A percentile compares a stretch with the other conserved stretches of the same genome.
Conservation (phyloP, 1,140 invertebrate species). For the Coenobita brevimanus region DNA sequence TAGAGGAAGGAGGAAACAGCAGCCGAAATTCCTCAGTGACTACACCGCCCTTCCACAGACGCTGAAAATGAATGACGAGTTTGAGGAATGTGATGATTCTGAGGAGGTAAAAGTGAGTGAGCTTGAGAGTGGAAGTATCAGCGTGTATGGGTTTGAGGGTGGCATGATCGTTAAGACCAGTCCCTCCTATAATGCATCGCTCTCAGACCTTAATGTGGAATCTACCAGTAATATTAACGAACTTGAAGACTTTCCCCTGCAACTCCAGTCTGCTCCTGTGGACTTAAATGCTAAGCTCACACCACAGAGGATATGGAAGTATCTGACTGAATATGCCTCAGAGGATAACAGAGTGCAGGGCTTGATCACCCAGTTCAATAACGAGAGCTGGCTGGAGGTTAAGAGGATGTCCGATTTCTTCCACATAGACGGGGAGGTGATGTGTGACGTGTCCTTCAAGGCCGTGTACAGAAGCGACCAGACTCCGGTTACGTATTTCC, state of each 20-base stretch:
- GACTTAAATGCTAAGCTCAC: conserved; percentile 24
- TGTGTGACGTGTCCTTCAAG: conserved; percentile 39
- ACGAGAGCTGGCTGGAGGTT: conserved; percentile 51
- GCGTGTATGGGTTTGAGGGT: conserved; percentile 34
- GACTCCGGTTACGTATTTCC: conserved; percentile 14
- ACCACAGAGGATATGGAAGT: conserved; percentile 33
- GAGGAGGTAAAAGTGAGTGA: conserved; percentile 4
- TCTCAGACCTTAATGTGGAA: background rate
- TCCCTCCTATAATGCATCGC: background rate
- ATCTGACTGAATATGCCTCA: conserved; percentile 49
- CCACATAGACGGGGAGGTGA: conserved; percentile 45
- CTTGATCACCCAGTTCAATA: conserved; percentile 45
- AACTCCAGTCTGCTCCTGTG: conserved; percentile 24
- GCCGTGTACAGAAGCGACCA: conserved; percentile 38
- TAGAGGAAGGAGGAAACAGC: background rate
- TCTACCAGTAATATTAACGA: background rate
- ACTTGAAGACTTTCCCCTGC: background rate
- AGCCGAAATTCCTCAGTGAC: background rate
- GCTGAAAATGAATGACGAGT: background rate
- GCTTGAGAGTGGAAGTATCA: conserved; percentile 12
- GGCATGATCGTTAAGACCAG: conserved; percentile 31
- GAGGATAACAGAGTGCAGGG: conserved; percentile 33
- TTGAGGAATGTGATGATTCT: background rate
- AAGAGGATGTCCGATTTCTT: conserved; percentile 52
- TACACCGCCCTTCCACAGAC: background rate